Conservation (phyloP, 2,113 vertebrate genomes). For the Ciconia maguari region DNA sequence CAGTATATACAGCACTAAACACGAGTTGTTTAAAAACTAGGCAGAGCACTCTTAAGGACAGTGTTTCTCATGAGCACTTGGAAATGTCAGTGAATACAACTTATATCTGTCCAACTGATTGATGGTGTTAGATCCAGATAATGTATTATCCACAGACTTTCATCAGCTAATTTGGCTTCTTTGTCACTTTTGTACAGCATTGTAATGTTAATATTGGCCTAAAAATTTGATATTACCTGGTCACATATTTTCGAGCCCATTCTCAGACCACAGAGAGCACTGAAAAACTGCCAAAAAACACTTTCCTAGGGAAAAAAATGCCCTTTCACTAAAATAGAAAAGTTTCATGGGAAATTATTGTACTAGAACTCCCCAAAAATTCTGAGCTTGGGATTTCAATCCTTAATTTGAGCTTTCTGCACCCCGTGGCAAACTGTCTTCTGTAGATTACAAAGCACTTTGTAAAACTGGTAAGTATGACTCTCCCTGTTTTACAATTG, state of each 20-base stretch:
- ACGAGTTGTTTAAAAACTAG: background rate
- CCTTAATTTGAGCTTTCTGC: background rate
- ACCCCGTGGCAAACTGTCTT: fast-evolving
- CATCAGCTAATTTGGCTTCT: background rate
- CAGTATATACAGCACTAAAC: background rate
- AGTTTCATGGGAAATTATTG: background rate
- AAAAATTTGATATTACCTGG: background rate
- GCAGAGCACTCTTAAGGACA: background rate
- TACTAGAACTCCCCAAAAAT: background rate
- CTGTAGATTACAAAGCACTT: background rate
- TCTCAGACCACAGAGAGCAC: background rate
- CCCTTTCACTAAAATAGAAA: background rate
- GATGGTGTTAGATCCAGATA: background rate
- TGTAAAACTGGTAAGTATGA: background rate
- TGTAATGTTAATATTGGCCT: background rate
- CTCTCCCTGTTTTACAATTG: fast-evolving
- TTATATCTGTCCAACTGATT: background rate
- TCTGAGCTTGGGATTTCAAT: background rate
- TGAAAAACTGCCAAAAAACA: background rate
- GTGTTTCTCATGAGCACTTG: background rate
- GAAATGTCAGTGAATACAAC: background rate
- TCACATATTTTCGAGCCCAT: background rate
- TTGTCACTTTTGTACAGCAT: background rate
- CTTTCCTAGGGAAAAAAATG: background rate
- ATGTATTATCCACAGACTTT: background rate